Conservation (phyloP, 2,888 invertebrate genomes). For the Aleiodes alternator region DNA sequence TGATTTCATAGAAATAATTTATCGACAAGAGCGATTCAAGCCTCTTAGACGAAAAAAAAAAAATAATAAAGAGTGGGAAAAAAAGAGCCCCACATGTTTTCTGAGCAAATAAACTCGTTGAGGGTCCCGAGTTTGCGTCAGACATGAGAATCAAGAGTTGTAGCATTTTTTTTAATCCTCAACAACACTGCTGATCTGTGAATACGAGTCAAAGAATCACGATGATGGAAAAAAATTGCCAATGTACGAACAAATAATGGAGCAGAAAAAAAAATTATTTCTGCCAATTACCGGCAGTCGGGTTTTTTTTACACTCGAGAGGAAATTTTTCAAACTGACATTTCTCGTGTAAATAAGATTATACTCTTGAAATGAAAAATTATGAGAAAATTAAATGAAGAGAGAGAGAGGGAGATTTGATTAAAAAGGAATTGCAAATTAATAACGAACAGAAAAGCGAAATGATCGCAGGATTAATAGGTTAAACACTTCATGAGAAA, state of each 20-base stretch:
- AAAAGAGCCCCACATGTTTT: background rate
- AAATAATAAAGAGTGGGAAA: background rate
- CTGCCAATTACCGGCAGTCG: no score
- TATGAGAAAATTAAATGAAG: no score
- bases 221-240: background rate
- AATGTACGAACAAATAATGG: background rate
- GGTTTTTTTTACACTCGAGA: no score
- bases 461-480: no score
- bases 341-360: no score
- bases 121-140: conserved; percentile 4
- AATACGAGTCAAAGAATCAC: background rate
- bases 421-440: no score
- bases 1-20: background rate
- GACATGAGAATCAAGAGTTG: background rate
- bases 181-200: background rate
- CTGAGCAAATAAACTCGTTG: conserved; percentile 16
- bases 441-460: no score
- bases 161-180: background rate
- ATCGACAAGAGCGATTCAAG: background rate
- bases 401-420: no score
- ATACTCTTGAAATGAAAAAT: no score
- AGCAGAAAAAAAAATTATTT: background rate
- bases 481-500: no score
- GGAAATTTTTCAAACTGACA: no score
- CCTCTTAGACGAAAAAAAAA: background rate